These are phyloP conservation scores for Drosophila funebris DNA, from an alignment of 1,140 invertebrate genomes.

Conservation along the genomic window DNA sequence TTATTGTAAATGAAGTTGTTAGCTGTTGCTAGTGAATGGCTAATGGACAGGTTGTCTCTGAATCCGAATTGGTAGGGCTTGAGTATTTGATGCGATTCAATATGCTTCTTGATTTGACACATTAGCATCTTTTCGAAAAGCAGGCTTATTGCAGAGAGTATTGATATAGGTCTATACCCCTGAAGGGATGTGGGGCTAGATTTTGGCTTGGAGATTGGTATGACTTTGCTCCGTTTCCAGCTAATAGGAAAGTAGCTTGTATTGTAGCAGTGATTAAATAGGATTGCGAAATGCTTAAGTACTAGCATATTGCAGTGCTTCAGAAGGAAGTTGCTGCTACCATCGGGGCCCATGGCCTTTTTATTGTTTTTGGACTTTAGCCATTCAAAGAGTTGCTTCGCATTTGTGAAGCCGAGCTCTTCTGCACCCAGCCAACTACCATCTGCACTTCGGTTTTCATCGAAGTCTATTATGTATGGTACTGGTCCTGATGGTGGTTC, in stretches of 20 bases:
- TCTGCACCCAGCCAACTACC: neutral
- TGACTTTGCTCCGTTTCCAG: conserved; percentile 5
- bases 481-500: neutral
- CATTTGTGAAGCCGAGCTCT: conserved; percentile 1
- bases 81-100: neutral
- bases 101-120: conserved; percentile 4
- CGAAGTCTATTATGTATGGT: neutral
- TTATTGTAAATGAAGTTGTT: conserved; percentile 1
- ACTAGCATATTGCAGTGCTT: conserved; percentile 3
- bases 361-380: conserved; percentile 8
- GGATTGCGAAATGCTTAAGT: neutral
- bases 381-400: neutral
- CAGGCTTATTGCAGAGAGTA: conserved; percentile 19
- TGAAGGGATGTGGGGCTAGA: neutral
- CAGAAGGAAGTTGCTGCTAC: conserved; percentile 7
- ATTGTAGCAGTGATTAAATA: conserved; percentile 24
- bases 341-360: conserved; percentile 17
- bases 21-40: conserved; percentile 4
- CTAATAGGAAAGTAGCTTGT: conserved; percentile 1
- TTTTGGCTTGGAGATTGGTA: conserved; percentile 8
- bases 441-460: neutral
- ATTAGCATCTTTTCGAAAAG: conserved; percentile 16
- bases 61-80: conserved; percentile 15
- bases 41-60: neutral
- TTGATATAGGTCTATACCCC: conserved; percentile 15